phyloP scores from a whole-genome alignment of 2,113 vertebrate species.

The Lophotis ruficrista region DNA sequence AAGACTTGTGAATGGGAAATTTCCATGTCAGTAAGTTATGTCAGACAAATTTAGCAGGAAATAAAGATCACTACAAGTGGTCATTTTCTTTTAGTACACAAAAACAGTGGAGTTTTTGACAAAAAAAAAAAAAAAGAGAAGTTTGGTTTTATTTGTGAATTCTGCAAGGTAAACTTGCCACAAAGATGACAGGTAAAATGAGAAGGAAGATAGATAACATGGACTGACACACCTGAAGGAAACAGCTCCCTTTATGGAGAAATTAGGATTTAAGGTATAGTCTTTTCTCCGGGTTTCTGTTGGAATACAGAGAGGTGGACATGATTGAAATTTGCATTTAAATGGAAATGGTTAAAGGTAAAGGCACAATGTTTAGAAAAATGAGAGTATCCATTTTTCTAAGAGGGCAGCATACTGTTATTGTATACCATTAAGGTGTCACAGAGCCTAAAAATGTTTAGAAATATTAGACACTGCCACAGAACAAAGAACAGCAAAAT shows the following conservation, averaged over 20 bases:
- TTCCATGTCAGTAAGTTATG: neutral
- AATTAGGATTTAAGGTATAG: constrained; percentile 71
- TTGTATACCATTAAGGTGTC: constrained; percentile 80
- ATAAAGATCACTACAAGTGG: neutral
- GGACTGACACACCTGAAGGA: constrained; percentile 29
- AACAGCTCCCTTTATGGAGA: constrained; percentile 38
- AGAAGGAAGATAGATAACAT: constrained; percentile 34
- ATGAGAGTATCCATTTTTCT: constrained; percentile 84
- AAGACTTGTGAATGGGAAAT: constrained; percentile 13
- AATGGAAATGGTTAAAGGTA: constrained; percentile 82
- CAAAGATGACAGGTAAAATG: constrained; percentile 28
- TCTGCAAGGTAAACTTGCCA: constrained; percentile 39
- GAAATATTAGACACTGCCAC: constrained; percentile 75
- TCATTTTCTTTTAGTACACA: neutral
- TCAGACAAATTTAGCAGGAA: constrained; percentile 12
- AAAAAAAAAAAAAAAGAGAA: neutral
- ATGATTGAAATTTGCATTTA: constrained; percentile 86
- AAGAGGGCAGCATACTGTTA: constrained; percentile 74
- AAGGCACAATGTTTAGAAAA: constrained; percentile 80
- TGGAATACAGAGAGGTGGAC: constrained; percentile 75
- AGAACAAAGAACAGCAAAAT: constrained; percentile 62
- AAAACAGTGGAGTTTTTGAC: neutral
- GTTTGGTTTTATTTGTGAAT: neutral
- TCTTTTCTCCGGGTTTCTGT: constrained; percentile 39
- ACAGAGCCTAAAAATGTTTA: constrained; percentile 77